phyloP scores from a whole-genome alignment of 2,888 invertebrate species.

The Herminia tarsipennalis region DNA sequence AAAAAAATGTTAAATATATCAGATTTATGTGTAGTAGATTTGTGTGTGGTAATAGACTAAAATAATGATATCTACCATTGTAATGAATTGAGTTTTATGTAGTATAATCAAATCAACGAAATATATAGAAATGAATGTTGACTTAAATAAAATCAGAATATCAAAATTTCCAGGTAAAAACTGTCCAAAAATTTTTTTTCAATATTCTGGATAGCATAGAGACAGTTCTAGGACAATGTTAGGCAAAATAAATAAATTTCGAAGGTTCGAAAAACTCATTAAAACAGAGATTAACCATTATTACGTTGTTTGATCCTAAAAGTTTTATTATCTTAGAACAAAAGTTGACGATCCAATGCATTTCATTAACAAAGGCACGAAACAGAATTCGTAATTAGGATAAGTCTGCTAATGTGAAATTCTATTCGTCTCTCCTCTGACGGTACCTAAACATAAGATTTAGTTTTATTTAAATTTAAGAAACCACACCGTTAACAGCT shows the following conservation, averaged over 20 bases:
- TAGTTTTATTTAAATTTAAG: too few species aligned
- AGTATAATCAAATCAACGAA: too few species aligned
- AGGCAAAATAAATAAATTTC: conserved; percentile 5
- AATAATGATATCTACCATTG: too few species aligned
- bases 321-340: conserved; percentile 45
- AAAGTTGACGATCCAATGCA: conserved; percentile 45
- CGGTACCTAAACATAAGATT: too few species aligned
- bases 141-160: too few species aligned
- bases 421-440: not conserved
- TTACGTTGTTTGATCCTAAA: conserved; percentile 38
- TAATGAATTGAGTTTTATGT: too few species aligned
- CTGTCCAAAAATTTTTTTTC: not conserved
- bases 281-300: conserved; percentile 41
- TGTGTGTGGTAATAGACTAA: too few species aligned
- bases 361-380: conserved; percentile 42
- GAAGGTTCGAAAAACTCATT: conserved; percentile 41
- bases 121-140: too few species aligned
- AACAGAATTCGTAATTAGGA: conserved; percentile 36
- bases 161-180: not conserved
- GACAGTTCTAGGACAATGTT: conserved; percentile 10
- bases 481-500: too few species aligned
- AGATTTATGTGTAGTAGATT: too few species aligned
- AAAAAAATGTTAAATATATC: too few species aligned
- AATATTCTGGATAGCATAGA: conserved; percentile 1
- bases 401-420: conserved; percentile 2